A percentile compares a stretch with the other conserved stretches of the same genome.
Conservation (phyloP, 2,888 invertebrate species). For the Tachystola acroxantha region DNA sequence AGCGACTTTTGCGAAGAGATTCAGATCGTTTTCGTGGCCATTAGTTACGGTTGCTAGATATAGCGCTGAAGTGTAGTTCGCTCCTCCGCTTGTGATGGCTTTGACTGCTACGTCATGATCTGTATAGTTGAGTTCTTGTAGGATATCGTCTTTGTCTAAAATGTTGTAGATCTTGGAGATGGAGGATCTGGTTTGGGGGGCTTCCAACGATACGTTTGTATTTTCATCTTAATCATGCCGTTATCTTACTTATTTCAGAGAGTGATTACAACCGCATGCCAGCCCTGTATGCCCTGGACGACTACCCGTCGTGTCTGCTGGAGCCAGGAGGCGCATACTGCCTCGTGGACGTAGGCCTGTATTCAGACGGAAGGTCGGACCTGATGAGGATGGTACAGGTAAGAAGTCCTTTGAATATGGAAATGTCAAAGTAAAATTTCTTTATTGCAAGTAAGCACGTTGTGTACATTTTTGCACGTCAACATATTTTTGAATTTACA, state of each 20-base stretch:
- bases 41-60: conserved; percentile 24
- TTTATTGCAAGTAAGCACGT: too few species aligned
- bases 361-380: conserved; percentile 23
- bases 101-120: conserved; percentile 20
- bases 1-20: conserved; percentile 44
- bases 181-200: too few species aligned
- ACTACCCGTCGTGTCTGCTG: conserved; percentile 41
- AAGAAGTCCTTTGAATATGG: conserved; percentile 1
- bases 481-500: too few species aligned
- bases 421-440: too few species aligned
- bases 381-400: conserved; percentile 55
- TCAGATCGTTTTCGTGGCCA: conserved; percentile 19
- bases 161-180: too few species aligned
- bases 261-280: conserved; percentile 57
- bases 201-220: too few species aligned
- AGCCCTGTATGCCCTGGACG: conserved; percentile 47
- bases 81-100: conserved; percentile 34
- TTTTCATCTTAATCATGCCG: too few species aligned
- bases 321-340: conserved; percentile 47
- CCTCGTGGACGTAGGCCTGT: conserved; percentile 43
- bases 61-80: conserved; percentile 38
- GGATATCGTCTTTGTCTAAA: conserved; percentile 22
- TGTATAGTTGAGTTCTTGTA: conserved; percentile 21
- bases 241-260: too few species aligned
- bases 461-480: too few species aligned